Evolutionary conservation across 2,797 vertebrate species (phyloP).

Genomic region (Lagorchestes hirsutus): DNA sequence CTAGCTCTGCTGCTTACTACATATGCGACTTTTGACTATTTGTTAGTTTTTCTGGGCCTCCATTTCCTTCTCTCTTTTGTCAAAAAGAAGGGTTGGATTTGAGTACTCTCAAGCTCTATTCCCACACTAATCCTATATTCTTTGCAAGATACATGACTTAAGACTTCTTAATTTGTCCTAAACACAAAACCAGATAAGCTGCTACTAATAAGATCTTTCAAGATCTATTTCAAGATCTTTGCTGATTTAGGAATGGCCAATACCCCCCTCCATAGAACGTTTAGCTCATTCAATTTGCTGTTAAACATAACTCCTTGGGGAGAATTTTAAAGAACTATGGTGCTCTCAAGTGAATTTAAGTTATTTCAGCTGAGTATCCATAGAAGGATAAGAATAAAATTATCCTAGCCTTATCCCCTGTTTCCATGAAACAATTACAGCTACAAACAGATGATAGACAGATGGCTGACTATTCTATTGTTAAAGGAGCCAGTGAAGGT

Average conservation of each 20-base stretch:
- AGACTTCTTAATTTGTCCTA: not conserved
- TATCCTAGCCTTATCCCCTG: not conserved
- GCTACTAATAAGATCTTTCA: not conserved
- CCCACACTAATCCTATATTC: not conserved
- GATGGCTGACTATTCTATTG: not conserved
- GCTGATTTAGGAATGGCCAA: conserved; percentile 8
- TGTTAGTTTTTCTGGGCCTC: not conserved
- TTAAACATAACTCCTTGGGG: conserved; percentile 23
- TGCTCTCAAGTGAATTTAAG: not conserved
- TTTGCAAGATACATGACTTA: not conserved
- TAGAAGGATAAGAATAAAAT: not conserved
- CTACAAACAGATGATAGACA: not conserved
- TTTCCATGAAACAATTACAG: not conserved
- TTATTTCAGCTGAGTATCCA: not conserved
- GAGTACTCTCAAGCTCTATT: not conserved
- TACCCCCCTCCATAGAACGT: not conserved
- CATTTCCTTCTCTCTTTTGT: not conserved
- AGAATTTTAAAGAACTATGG: not conserved
- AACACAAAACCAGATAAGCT: not conserved
- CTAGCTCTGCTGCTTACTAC: not conserved
- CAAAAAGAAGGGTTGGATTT: not conserved
- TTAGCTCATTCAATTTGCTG: not conserved
- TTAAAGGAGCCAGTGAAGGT: not conserved
- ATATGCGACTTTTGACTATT: not conserved
- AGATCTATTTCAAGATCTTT: not conserved